These are phyloP conservation scores for Siphlonurus alternatus DNA, from an alignment of 2,888 invertebrate species.

Conservation along the genomic window DNA sequence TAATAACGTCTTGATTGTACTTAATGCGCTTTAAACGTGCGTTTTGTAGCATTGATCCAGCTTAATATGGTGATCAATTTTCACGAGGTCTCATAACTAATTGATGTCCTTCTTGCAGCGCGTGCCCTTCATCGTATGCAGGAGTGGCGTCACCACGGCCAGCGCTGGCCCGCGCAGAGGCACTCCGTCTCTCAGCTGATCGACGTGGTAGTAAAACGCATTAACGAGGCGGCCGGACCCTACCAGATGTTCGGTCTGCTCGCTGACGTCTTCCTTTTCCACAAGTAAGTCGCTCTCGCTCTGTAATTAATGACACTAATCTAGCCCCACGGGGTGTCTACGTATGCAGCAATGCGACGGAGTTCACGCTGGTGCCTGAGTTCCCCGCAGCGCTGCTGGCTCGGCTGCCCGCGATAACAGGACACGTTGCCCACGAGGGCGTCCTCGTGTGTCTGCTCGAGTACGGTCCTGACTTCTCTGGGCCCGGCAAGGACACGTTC, in stretches of 20 bases:
- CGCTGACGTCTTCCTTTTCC: slow-evolving; percentile 24
- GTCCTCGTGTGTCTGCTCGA: slow-evolving; percentile 24
- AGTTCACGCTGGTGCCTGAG: slow-evolving; percentile 21
- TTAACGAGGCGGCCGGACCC: slow-evolving; percentile 28
- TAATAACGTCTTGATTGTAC: too few species aligned
- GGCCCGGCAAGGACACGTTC: slow-evolving; percentile 24
- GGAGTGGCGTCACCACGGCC: slow-evolving; percentile 24
- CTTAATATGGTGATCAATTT: too few species aligned
- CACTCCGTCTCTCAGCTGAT: slow-evolving; percentile 20
- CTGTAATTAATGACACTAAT: background rate
- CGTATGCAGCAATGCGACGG: slow-evolving; percentile 10
- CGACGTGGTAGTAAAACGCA: slow-evolving; percentile 22
- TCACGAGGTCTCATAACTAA: too few species aligned
- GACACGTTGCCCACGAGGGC: slow-evolving; percentile 17
- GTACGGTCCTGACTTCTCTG: slow-evolving; percentile 27
- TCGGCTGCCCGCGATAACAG: slow-evolving; percentile 21
- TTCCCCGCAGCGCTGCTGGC: slow-evolving; percentile 25
- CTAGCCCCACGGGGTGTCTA: background rate
- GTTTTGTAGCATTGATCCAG: too few species aligned
- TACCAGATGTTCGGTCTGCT: slow-evolving; percentile 29
- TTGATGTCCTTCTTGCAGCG: too few species aligned
- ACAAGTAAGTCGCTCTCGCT: slow-evolving; percentile 20
- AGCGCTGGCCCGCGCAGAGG: slow-evolving; percentile 24
- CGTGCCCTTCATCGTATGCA: slow-evolving; percentile 24
- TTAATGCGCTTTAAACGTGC: too few species aligned